Base-by-base conservation (phyloP, 2,797 vertebrate genomes). In the Acanthornis magna region DNA sequence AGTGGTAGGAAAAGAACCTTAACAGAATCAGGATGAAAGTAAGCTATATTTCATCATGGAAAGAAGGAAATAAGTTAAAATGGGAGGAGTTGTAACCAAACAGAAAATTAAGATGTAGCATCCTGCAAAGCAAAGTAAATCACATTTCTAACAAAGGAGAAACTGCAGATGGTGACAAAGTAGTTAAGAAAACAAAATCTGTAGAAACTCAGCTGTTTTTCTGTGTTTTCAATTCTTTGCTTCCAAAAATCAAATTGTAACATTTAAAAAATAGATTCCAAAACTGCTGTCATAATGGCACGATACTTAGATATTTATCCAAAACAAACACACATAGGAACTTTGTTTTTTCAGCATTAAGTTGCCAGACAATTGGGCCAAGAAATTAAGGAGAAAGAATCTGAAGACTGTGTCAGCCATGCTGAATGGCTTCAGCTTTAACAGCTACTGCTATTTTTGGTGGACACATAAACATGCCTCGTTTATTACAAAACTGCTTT, bases 291-390 rank as follows among this genome's bases (percentile, higher is more conserved):
- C 92, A 96, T 7, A 65, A 88, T 80, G 94, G 93, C 94, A 92
- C 0, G 17, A 91, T 87, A 57, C 84, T 25, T 84, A 92, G 82
- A 60, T 29, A 88, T 88, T 87, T 95, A 81, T 96, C 97, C 97
- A 98, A 97, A 96, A 92, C 93, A 97, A 98, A 97, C 60, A 96
- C 68, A 96, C 88, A 97, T 94, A 95, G 91, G 92, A 98, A 96
- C 73, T 86, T 88, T 91, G 96, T 96, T 93, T 95, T 95, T 96
- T 97, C 91, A 96, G 91, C 73, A 72, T 77, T 70, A 67, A 85
- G 77, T 96, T 96, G 94, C 96, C 96, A 96, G 91, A 91, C 70
- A 89, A 75, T 55, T 55, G 71, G 83, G 95, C 96, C 97, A 97
- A 97, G 91, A 97, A 98, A 97, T 97, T 95, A 96, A 93, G 42